Evolutionary conservation across 2,888 invertebrate genomes (phyloP).

Genomic region (Chrysolina haemoptera): DNA sequence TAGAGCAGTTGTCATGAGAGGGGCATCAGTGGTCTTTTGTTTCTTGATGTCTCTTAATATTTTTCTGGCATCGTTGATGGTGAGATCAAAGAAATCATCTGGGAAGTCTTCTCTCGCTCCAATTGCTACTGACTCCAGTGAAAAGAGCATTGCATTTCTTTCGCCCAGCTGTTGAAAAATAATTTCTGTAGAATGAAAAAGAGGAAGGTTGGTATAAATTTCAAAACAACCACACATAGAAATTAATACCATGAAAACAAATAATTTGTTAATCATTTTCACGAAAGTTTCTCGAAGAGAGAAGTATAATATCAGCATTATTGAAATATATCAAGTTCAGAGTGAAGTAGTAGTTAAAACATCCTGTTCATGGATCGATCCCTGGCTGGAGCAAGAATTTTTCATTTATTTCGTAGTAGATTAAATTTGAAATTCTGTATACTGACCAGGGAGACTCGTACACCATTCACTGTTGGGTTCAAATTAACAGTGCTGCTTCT

Average conservation of each 20-base stretch:
- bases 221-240: neutral
- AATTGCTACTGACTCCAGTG: constrained; percentile 75
- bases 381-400: no score
- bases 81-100: constrained; percentile 92
- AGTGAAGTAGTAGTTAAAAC: no score
- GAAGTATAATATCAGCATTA: no score
- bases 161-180: constrained; percentile 76
- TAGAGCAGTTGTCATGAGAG: constrained; percentile 79
- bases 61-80: constrained; percentile 84
- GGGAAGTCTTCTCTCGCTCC: constrained; percentile 81
- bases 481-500: no score
- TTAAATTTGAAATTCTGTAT: no score
- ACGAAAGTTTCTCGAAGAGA: no score
- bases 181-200: constrained; percentile 45
- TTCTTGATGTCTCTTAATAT: constrained; percentile 83
- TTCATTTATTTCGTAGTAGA: no score
- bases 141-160: constrained; percentile 83
- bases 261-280: neutral
- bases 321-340: no score
- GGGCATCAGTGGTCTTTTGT: constrained; percentile 79
- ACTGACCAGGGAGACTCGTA: no score
- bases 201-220: neutral
- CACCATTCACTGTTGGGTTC: no score
- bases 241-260: neutral
- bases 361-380: no score